These are phyloP conservation scores for Semnornis frantzii DNA, from an alignment of 2,113 vertebrate species.

Conservation along the genomic window DNA sequence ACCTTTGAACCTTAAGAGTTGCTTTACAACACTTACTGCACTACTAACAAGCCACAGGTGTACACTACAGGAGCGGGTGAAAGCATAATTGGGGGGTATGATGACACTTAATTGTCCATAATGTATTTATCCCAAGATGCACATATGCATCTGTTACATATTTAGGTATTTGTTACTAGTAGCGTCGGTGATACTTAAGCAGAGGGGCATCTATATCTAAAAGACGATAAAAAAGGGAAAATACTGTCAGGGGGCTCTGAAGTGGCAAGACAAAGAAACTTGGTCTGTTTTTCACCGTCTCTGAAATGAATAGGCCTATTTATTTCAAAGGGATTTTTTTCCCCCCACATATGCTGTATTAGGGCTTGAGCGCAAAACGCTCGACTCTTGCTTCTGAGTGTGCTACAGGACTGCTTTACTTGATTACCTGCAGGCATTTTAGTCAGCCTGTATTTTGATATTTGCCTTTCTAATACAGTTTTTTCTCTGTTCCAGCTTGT, in stretches of 20 bases:
- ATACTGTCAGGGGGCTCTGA: conserved; percentile 70
- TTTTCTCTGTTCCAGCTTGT: conserved; percentile 57
- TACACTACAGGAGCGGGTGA: conserved; percentile 64
- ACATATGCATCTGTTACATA: conserved; percentile 76
- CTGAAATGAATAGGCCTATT: conserved; percentile 73
- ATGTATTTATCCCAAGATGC: conserved; percentile 77
- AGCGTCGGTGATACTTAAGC: conserved; percentile 70
- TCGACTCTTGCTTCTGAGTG: conserved; percentile 51
- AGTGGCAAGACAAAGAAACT: conserved; percentile 72
- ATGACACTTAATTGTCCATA: conserved; percentile 78
- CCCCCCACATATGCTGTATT: neutral
- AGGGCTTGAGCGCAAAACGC: conserved; percentile 48
- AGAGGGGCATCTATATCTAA: conserved; percentile 71
- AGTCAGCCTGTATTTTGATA: conserved; percentile 51
- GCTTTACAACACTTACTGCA: conserved; percentile 54
- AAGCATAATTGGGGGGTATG: conserved; percentile 65
- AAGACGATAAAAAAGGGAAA: conserved; percentile 75
- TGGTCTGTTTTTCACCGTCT: conserved; percentile 66
- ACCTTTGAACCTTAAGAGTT: conserved; percentile 73
- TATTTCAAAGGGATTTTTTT: conserved; percentile 64
- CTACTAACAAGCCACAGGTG: conserved; percentile 78
- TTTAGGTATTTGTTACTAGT: conserved; percentile 71
- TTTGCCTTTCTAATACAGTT: conserved; percentile 54
- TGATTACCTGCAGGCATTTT: conserved; percentile 55
- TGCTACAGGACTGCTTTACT: conserved; percentile 23